Conservation (phyloP, 2,888 invertebrate species). For the Herminia tarsipennalis region DNA sequence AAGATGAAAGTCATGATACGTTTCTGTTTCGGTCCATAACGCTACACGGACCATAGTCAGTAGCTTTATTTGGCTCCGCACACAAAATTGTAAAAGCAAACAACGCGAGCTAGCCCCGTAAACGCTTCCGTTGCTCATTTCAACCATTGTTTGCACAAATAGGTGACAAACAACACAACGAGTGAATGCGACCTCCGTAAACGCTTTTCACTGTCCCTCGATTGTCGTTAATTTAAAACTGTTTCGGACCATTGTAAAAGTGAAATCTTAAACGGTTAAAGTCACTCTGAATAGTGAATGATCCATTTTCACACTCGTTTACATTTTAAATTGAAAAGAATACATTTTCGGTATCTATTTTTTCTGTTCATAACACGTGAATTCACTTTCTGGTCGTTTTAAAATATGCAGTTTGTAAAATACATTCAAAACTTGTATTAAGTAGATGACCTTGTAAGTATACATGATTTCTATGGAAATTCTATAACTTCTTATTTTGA, state of each 20-base stretch:
- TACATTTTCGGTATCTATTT: constrained; percentile 22
- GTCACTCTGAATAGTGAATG: constrained; percentile 42
- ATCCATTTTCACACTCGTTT: constrained; percentile 38
- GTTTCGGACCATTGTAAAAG: constrained; percentile 66
- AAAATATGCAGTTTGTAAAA: not conserved
- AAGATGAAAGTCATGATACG: constrained; percentile 35
- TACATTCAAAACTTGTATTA: too few species aligned
- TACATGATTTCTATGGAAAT: too few species aligned
- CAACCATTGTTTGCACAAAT: constrained; percentile 66
- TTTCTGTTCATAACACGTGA: constrained; percentile 17
- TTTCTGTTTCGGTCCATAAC: constrained; percentile 29
- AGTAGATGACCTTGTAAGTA: constrained; percentile 5
- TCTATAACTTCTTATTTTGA: too few species aligned
- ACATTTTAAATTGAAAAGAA: constrained; percentile 29
- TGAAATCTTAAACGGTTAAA: constrained; percentile 61
- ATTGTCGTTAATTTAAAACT: constrained; percentile 63
- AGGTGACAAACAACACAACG: constrained; percentile 56
- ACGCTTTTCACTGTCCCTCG: constrained; percentile 59
- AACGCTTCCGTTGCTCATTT: constrained; percentile 52
- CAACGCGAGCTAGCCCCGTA: constrained; percentile 46
- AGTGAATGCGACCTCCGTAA: constrained; percentile 53
- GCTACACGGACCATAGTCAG: constrained; percentile 20
- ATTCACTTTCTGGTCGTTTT: constrained; percentile 1
- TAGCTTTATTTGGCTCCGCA: constrained; percentile 39
- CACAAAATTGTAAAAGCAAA: constrained; percentile 51